Evolutionary conservation across 2,888 invertebrate genomes (phyloP), one percentile per base, ranked within the genome.

Genomic region (Tanypteryx hageni): DNA sequence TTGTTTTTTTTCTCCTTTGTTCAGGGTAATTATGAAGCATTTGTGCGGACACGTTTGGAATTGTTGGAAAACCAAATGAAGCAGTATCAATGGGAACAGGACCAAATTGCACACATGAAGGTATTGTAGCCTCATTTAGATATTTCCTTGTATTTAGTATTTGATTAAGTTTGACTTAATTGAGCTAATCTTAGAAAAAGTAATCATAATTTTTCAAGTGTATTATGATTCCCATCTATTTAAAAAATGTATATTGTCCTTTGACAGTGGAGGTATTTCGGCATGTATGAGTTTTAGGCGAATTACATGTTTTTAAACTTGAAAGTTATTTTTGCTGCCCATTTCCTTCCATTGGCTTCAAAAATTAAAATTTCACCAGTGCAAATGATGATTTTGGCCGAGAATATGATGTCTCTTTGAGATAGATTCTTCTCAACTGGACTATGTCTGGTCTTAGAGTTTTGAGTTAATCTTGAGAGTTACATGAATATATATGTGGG

Each of bases 11-110:
- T 5, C 44, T 11, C 22, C 44, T 57, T 92, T 84, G 27, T 92
- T n/a, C 94, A 96, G 96, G 97, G 97, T 94, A 99, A 99, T 96
- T 99, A 99, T 95, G 99, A 99, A 95, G 98, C 98, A 1, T 99
- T 99, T 95, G 97, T 98, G 13, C 97, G 98, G 93, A 99, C 99
- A 4, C 96, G 99, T 93, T 96, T 98, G 96, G 99, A 99, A 95
- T 96, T 99, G 94, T 96, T 99, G 93, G 99, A 99, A 95, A 99
- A 99, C 95, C 99, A 99, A 95, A 98, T 98, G 97, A 99, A 99
- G 95, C 98, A 99, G 94, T 99, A 99, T 95, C 99, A 99, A 94
- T 99, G 99, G 99, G 99, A 99, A 95, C 99, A 99, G 95, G 99
- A 99, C 95, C 99, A 99, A 95, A 99, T 99, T 93, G 96, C 98